Evolutionary conservation across 2,888 invertebrate genomes (phyloP).

Genomic region (Ametastegia equiseti): DNA sequence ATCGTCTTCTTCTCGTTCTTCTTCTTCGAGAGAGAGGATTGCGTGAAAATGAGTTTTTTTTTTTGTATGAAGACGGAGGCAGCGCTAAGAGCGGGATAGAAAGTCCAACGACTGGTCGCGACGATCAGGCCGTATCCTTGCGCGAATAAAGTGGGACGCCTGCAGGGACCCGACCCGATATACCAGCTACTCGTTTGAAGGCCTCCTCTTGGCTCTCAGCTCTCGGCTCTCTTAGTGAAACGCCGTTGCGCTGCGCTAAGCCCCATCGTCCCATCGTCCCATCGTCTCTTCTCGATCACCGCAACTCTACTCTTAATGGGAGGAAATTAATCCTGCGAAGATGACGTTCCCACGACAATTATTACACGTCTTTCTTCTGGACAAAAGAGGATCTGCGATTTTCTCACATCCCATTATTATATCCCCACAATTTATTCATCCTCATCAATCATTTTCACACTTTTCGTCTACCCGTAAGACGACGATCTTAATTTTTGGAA

Average conservation of each 20-base stretch:
- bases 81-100: slow-evolving; percentile 46
- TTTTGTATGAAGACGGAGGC: slow-evolving; percentile 8
- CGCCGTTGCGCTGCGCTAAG: too few species aligned
- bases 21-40: slow-evolving; percentile 35
- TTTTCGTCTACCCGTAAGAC: too few species aligned
- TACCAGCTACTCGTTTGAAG: slow-evolving; percentile 31
- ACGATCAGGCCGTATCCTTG: slow-evolving; percentile 42
- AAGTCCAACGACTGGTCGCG: slow-evolving; percentile 48
- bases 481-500: too few species aligned
- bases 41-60: slow-evolving; percentile 38
- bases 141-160: slow-evolving; percentile 49
- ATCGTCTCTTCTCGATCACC: background rate
- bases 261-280: too few species aligned
- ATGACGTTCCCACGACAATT: slow-evolving; percentile 40
- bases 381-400: background rate
- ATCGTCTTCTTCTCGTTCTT: too few species aligned
- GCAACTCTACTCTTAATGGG: background rate
- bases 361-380: background rate
- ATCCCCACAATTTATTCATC: too few species aligned
- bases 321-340: slow-evolving; percentile 38
- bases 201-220: slow-evolving; percentile 16
- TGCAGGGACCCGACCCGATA: slow-evolving; percentile 29
- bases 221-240: background rate
- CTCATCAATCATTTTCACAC: too few species aligned
- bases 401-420: too few species aligned